These are phyloP conservation scores for Dromaius novaehollandiae DNA, from an alignment of 2,113 vertebrate genomes.

Conservation along the genomic window DNA sequence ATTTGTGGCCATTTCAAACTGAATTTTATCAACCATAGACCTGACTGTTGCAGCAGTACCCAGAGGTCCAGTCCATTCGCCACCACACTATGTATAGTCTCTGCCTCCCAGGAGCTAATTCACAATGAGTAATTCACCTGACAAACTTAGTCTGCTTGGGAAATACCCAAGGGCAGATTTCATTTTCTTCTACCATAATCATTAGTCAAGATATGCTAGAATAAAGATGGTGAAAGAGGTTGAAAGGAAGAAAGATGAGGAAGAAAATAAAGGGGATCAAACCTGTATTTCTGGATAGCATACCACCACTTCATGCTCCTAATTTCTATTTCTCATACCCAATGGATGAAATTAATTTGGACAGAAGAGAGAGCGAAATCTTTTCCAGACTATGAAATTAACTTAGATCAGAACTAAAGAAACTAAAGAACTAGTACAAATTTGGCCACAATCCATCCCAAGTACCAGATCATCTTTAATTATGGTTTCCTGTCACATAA, in stretches of 20 bases:
- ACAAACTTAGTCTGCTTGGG: constrained; percentile 49
- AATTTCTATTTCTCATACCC: background rate
- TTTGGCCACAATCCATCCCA: background rate
- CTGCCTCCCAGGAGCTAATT: constrained; percentile 56
- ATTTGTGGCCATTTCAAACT: background rate
- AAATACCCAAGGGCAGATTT: constrained; percentile 42
- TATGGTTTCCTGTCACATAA: background rate
- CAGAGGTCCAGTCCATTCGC: background rate
- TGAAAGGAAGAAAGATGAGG: constrained; percentile 16
- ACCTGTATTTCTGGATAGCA: constrained; percentile 7
- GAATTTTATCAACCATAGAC: background rate
- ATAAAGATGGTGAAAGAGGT: constrained; percentile 48
- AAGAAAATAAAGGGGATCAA: background rate
- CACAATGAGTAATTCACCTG: constrained; percentile 61
- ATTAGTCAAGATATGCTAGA: constrained; percentile 45
- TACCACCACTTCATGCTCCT: background rate
- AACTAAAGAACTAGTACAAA: background rate
- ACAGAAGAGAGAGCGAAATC: constrained; percentile 12
- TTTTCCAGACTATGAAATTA: background rate
- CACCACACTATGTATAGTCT: background rate
- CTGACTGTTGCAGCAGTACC: background rate
- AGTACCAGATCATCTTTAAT: background rate
- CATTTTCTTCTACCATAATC: constrained; percentile 28
- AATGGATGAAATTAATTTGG: background rate
- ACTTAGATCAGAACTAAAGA: background rate